These are phyloP conservation scores for Holothuria scabra DNA, from an alignment of 53 echinoderm and acorn worm species.

Conservation along the genomic window DNA sequence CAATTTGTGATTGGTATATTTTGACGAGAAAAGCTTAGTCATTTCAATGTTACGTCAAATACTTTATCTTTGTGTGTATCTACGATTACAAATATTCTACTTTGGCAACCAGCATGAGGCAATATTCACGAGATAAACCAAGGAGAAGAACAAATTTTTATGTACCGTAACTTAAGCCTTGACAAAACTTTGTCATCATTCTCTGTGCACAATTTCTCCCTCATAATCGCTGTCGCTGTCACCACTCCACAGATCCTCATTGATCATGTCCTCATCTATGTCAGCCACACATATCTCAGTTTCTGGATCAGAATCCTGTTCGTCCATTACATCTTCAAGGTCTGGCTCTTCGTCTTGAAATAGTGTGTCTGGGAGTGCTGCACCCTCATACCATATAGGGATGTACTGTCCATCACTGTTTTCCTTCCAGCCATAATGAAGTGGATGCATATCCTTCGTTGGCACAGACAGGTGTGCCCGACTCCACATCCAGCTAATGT, in stretches of 20 bases:
- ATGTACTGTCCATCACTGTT: background rate
- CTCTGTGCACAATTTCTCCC: background rate
- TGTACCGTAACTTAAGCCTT: too few species aligned
- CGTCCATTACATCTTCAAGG: constrained; percentile 8
- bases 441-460: background rate
- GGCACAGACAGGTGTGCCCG: constrained; percentile 36
- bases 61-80: too few species aligned
- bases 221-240: background rate
- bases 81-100: too few species aligned
- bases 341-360: constrained; percentile 7
- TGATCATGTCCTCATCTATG: background rate
- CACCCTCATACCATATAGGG: constrained; percentile 8
- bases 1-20: too few species aligned
- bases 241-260: too few species aligned
- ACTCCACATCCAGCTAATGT: constrained; percentile 32
- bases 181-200: too few species aligned
- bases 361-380: constrained; percentile 16
- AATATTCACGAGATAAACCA: too few species aligned
- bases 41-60: too few species aligned
- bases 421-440: background rate
- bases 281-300: background rate
- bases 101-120: too few species aligned
- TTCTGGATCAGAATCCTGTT: constrained; percentile 6
- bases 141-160: too few species aligned
- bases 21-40: too few species aligned